phyloP scores from a whole-genome alignment of 2,888 invertebrate genomes.

The Caradrina clavipalpis region DNA sequence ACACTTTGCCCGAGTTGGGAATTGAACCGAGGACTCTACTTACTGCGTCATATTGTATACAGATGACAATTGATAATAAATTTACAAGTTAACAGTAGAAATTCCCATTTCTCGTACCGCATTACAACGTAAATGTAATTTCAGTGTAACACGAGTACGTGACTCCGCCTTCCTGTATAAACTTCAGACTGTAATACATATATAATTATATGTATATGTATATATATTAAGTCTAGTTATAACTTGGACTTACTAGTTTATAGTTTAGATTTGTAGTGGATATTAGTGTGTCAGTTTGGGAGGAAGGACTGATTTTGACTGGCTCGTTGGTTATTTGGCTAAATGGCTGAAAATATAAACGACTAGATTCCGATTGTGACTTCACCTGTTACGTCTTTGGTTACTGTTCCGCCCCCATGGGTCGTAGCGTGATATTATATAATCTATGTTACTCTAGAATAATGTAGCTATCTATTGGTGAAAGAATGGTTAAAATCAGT shows the following conservation, averaged over 20 bases:
- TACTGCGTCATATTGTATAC: no score
- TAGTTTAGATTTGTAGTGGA: slow-evolving; percentile 41
- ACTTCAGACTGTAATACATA: slow-evolving; percentile 19
- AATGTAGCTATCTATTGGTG: no score
- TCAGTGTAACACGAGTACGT: slow-evolving; percentile 37
- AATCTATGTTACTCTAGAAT: no score
- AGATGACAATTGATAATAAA: no score
- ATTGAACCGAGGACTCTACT: no score
- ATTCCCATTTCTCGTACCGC: slow-evolving; percentile 37
- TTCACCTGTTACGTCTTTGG: no score
- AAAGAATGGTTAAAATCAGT: no score
- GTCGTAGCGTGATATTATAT: no score
- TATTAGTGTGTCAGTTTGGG: slow-evolving; percentile 22
- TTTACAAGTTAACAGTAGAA: background rate
- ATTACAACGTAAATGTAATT: slow-evolving; percentile 26
- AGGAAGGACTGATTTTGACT: slow-evolving; percentile 1
- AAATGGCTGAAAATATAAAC: background rate
- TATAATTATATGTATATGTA: slow-evolving; percentile 16
- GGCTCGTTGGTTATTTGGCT: background rate
- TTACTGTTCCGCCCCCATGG: no score
- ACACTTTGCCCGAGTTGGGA: no score
- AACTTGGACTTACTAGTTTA: slow-evolving; percentile 25
- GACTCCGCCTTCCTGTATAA: slow-evolving; percentile 45
- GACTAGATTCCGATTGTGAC: no score
- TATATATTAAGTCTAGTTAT: slow-evolving; percentile 40